Conservation (phyloP, 2,888 invertebrate species). For the Muschampia plurimacula region DNA sequence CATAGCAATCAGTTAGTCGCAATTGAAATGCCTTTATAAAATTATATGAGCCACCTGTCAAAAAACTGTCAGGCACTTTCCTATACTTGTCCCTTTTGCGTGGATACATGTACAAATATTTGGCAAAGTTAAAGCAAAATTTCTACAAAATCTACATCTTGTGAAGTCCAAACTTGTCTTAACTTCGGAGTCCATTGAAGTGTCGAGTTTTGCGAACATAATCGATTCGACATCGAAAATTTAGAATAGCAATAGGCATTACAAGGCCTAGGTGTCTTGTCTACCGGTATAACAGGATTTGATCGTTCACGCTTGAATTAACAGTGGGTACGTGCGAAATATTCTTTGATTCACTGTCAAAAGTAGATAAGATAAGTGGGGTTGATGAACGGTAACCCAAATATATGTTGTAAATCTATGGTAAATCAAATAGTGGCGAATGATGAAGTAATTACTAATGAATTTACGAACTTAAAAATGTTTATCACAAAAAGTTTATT, state of each 20-base stretch:
- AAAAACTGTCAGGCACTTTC: no score
- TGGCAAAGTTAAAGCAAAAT: slow-evolving; percentile 7
- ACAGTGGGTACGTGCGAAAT: slow-evolving; percentile 3
- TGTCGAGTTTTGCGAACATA: slow-evolving; percentile 1
- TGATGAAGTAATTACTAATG: no score
- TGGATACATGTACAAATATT: not conserved
- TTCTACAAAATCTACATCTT: not conserved
- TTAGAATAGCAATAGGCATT: slow-evolving; percentile 11
- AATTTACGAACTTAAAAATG: no score
- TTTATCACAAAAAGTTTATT: no score
- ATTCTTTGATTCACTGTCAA: slow-evolving; percentile 9
- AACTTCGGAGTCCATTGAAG: not conserved
- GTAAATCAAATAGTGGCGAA: no score
- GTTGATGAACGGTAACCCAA: no score
- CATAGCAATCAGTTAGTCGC: no score
- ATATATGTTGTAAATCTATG: no score
- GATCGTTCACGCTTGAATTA: slow-evolving; percentile 23
- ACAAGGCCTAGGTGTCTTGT: slow-evolving; percentile 27
- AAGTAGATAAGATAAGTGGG: not conserved
- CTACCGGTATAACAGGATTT: slow-evolving; percentile 26
- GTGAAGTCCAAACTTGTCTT: not conserved
- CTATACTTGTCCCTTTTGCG: no score
- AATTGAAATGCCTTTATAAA: no score
- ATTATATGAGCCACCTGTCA: no score
- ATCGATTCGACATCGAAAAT: slow-evolving; percentile 22